phyloP scores from a whole-genome alignment of 2,888 invertebrate genomes.

The Nephrotoma appendiculata region DNA sequence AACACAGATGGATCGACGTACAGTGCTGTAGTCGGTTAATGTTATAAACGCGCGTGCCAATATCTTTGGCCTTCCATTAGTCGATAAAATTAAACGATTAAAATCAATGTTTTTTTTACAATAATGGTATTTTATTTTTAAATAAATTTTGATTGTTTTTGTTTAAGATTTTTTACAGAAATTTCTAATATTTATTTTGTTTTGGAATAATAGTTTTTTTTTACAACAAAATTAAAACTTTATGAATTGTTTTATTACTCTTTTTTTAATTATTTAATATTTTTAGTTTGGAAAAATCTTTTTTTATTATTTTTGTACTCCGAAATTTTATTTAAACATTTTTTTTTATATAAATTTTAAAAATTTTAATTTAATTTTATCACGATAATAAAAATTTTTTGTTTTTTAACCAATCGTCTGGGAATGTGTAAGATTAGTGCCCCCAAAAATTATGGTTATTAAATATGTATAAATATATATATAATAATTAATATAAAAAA shows the following conservation, averaged over 20 bases:
- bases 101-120: not conserved
- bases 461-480: not conserved
- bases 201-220: not conserved
- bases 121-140: not conserved
- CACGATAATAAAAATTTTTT: not conserved
- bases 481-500: not conserved
- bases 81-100: not conserved
- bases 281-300: not conserved
- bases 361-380: not conserved
- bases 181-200: not conserved
- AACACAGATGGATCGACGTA: too few species aligned
- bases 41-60: too few species aligned
- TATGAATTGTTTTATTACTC: not conserved
- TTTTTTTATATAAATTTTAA: not conserved
- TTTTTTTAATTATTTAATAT: not conserved
- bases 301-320: not conserved
- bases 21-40: too few species aligned
- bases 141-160: not conserved
- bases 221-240: not conserved
- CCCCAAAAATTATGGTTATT: not conserved
- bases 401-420: not conserved
- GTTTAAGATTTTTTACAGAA: not conserved
- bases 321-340: not conserved
- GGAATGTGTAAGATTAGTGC: not conserved
- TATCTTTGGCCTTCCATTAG: too few species aligned